Evolutionary conservation across 2,797 vertebrate genomes (phyloP).

Genomic region (Spea hammondii): DNA sequence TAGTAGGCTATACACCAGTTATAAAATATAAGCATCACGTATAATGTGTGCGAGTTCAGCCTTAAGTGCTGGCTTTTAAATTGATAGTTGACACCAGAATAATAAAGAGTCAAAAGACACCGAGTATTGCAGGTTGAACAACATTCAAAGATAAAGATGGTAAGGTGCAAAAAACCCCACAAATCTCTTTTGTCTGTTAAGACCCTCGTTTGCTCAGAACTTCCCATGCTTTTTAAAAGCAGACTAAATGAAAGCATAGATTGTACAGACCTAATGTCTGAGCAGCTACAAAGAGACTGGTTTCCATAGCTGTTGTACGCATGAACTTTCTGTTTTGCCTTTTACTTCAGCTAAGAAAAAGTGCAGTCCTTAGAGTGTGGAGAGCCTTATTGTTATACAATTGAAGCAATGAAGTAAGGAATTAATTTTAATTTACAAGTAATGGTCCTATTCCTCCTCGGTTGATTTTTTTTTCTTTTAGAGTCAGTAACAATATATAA

Average conservation of each 20-base stretch:
- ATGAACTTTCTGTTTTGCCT: constrained; percentile 53
- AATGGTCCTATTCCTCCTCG: constrained; percentile 60
- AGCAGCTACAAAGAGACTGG: constrained; percentile 51
- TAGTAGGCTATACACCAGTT: background rate
- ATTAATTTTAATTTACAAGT: constrained; percentile 68
- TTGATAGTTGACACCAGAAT: constrained; percentile 5
- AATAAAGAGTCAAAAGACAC: background rate
- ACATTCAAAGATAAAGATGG: constrained; percentile 28
- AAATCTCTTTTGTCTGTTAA: constrained; percentile 25
- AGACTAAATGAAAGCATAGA: constrained; percentile 42
- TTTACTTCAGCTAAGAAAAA: constrained; percentile 58
- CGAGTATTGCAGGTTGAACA: constrained; percentile 15
- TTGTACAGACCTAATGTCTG: constrained; percentile 16
- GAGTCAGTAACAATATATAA: constrained; percentile 56
- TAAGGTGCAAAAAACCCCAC: constrained; percentile 12
- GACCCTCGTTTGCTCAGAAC: constrained; percentile 24
- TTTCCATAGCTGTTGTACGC: constrained; percentile 50
- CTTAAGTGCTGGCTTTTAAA: constrained; percentile 6
- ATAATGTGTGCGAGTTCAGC: constrained; percentile 5
- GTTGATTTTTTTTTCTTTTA: constrained; percentile 59
- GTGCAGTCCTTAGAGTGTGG: constrained; percentile 56
- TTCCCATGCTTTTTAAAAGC: constrained; percentile 44
- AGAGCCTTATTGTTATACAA: constrained; percentile 62
- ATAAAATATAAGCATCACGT: background rate
- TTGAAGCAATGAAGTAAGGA: constrained; percentile 66